Percentiles rank a stretch among this genome's conserved stretches.
These are phyloP conservation scores for Orgyia antiqua DNA, from an alignment of 2,888 invertebrate genomes.

Conservation along the genomic window DNA sequence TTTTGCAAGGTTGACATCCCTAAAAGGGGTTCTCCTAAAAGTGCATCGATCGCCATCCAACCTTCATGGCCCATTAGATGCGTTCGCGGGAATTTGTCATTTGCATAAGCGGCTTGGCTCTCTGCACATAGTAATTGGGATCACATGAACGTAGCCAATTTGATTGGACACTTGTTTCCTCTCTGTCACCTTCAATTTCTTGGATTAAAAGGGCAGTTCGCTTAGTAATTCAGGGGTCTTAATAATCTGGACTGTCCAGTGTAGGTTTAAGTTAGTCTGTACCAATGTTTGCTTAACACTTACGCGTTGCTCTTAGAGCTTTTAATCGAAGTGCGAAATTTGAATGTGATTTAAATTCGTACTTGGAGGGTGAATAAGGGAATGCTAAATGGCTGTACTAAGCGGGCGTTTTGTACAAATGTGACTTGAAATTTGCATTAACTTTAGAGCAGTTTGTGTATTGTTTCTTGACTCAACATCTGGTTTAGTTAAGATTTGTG, in stretches of 20 bases:
- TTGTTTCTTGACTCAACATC: slow-evolving; percentile 30
- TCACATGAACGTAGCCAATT: slow-evolving; percentile 57
- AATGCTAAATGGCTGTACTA: slow-evolving; percentile 40
- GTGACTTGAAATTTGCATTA: slow-evolving; percentile 57
- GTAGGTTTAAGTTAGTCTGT: slow-evolving; percentile 60
- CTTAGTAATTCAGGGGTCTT: slow-evolving; percentile 30
- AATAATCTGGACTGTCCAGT: slow-evolving; percentile 42
- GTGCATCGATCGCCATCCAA: slow-evolving; percentile 49
- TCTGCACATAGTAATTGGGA: slow-evolving; percentile 74
- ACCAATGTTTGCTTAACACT: slow-evolving; percentile 70
- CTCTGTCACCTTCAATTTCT: slow-evolving; percentile 21
- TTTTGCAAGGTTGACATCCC: slow-evolving; percentile 24
- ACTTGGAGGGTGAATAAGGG: slow-evolving; percentile 37
- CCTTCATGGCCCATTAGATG: slow-evolving; percentile 69
- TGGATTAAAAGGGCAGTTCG: slow-evolving; percentile 18
- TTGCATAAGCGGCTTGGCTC: slow-evolving; percentile 77
- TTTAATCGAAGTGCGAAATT: slow-evolving; percentile 75
- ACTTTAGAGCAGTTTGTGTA: slow-evolving; percentile 35
- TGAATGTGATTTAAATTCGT: slow-evolving; percentile 72
- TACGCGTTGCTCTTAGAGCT: slow-evolving; percentile 64
- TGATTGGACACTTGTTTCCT: slow-evolving; percentile 37
- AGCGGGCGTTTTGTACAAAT: slow-evolving; percentile 35
- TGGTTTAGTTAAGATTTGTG: slow-evolving; percentile 20
- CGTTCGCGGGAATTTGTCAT: slow-evolving; percentile 73
- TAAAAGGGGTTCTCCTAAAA: slow-evolving; percentile 43